Evolutionary conservation across 2,888 invertebrate species (phyloP).

Genomic region (Nasonia oneida): DNA sequence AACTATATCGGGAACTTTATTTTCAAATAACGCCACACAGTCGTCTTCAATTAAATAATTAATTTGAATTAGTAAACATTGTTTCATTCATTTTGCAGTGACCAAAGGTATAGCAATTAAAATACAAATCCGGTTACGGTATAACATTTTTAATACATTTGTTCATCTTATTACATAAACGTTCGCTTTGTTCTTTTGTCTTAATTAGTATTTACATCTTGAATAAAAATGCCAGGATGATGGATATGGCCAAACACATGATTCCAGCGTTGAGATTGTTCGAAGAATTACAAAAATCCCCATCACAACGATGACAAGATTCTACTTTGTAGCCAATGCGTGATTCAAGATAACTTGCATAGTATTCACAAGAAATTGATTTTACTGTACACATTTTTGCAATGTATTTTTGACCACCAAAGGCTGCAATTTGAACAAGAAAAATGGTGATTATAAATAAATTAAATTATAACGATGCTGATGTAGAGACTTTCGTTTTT

Average conservation of each 20-base stretch:
- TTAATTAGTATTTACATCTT: background rate
- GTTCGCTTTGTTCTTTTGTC: too few species aligned
- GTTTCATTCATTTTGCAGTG: too few species aligned
- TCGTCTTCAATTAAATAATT: too few species aligned
- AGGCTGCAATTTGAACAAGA: background rate
- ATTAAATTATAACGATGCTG: background rate
- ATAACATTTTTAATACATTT: too few species aligned
- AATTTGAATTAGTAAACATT: too few species aligned
- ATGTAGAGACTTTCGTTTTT: too few species aligned
- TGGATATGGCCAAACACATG: background rate
- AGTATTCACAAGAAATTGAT: background rate
- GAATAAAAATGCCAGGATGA: background rate
- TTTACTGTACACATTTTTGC: background rate
- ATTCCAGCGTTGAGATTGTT: background rate
- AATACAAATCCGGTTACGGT: too few species aligned
- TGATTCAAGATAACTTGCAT: background rate
- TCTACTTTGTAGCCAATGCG: background rate
- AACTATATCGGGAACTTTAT: too few species aligned
- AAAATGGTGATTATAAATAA: background rate
- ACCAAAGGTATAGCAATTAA: too few species aligned
- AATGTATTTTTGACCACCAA: background rate
- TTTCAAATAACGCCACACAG: too few species aligned
- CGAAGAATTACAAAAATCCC: background rate
- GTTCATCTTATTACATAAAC: too few species aligned
- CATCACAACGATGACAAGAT: background rate